Percentiles rank a stretch among this genome's conserved stretches.
These are phyloP conservation scores for Ctenoplectra terminalis DNA, from an alignment of 1,140 invertebrate genomes.

Conservation along the genomic window DNA sequence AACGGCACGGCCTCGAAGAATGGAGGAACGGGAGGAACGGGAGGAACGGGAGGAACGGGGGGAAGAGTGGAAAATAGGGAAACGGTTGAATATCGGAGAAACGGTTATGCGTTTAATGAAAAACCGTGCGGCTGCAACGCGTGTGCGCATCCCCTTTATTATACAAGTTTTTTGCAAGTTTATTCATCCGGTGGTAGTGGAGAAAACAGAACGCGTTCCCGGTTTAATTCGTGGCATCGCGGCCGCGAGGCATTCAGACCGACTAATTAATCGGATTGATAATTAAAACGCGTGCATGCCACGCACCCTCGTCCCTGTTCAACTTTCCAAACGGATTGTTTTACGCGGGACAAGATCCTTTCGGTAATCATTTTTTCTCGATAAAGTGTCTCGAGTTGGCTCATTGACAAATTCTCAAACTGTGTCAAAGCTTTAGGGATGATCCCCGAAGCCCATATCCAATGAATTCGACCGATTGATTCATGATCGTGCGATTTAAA, in stretches of 20 bases:
- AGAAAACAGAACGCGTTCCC: constrained; percentile 19
- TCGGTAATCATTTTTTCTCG: neutral
- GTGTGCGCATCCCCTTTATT: constrained; percentile 38
- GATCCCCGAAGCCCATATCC: neutral
- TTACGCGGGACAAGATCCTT: neutral
- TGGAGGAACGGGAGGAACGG: neutral
- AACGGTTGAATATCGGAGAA: constrained; percentile 36
- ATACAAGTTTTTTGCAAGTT: constrained; percentile 46
- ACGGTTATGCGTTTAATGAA: constrained; percentile 46
- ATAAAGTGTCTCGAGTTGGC: neutral
- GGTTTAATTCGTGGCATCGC: constrained; percentile 40
- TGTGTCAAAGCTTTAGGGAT: neutral
- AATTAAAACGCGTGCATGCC: constrained; percentile 57
- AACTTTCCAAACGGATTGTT: neutral
- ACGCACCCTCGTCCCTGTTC: neutral
- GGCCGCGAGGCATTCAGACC: constrained; percentile 7
- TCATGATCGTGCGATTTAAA: neutral
- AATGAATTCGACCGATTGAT: neutral
- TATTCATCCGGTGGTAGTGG: constrained; percentile 27
- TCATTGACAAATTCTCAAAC: constrained; percentile 12
- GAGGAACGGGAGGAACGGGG: neutral
- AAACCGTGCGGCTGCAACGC: constrained; percentile 25
- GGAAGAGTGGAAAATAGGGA: too few relatives aligned
- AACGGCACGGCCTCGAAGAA: constrained; percentile 18
- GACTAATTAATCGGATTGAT: constrained; percentile 66